A percentile compares a stretch with the other conserved stretches of the same genome.
Evolutionary conservation across 2,888 invertebrate genomes (phyloP).

Genomic region (Callyntrura guangdongensis): DNA sequence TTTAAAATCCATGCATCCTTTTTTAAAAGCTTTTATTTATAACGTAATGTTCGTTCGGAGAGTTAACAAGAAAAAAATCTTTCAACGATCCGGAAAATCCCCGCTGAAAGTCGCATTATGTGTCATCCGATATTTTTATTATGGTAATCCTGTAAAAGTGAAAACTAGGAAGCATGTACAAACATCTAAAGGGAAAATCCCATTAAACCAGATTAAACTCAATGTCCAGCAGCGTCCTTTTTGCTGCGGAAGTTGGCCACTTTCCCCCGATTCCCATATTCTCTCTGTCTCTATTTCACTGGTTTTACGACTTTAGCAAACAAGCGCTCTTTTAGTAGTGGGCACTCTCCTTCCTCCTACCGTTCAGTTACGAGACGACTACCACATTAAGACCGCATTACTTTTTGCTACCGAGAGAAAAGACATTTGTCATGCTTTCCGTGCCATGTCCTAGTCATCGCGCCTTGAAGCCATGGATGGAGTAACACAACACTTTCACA

Average conservation of each 20-base stretch:
- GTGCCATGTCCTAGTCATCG: constrained; percentile 37
- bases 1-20: too few relatives aligned
- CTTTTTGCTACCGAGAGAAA: constrained; percentile 12
- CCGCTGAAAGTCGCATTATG: constrained; percentile 35
- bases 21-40: too few relatives aligned
- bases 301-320: neutral
- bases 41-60: too few relatives aligned
- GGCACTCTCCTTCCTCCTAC: constrained; percentile 69
- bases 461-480: constrained; percentile 5
- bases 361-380: constrained; percentile 61
- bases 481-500: constrained; percentile 45
- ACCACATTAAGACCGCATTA: constrained; percentile 44
- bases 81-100: neutral
- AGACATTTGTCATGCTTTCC: constrained; percentile 61
- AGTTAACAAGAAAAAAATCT: too few relatives aligned
- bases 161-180: constrained; percentile 4
- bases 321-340: constrained; percentile 45
- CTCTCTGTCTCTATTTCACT: neutral
- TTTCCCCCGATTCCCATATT: neutral
- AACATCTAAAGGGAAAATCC: constrained; percentile 34
- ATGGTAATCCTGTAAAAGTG: neutral
- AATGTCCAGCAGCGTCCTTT: constrained; percentile 17
- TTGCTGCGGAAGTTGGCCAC: constrained; percentile 37
- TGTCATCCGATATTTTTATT: constrained; percentile 47
- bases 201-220: constrained; percentile 16